Base-by-base conservation (phyloP, 2,113 vertebrate species). In the Gymnorhina tibicen region DNA sequence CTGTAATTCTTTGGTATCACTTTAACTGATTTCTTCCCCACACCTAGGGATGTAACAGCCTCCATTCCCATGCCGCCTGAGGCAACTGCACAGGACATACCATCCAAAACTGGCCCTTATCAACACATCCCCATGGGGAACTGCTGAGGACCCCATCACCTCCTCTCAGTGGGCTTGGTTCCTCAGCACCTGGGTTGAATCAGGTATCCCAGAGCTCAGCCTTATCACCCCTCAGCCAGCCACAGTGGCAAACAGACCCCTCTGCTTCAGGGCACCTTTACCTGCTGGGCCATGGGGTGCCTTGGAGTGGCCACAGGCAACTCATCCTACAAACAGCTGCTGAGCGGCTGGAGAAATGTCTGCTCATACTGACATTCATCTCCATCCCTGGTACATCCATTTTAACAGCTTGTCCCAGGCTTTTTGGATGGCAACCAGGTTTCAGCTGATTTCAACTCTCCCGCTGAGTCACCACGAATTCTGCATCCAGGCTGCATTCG, bases 391-490 rank as follows among this genome's bases (percentile, higher is more conserved):
- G 69, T 85, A 68, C 69, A 37, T 91, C 91, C 76, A 44, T 42
- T 92, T 64, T 91, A 87, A 93, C 81, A 94, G 81, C 67, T 73
- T 95, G 87, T 94, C 91, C 85, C 62, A 68, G 63, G 87, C 78
- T 89, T 94, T 75, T 92, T 96, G 94, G 94, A 95, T 62, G 81
- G 70, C 81, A 79, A 95, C 66, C 91, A 91, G 41, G 67, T 76
- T 78, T 82, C 64, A 82, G 81, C 64, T 79, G 73, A 87, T 63
- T 95, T 91, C 73, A 63, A 41, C 69, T 81, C 56, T 82, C 60
- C 39, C 4, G 13, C 91, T 91, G 80, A 95, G 81, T 95, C 94
- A 94, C 82, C 20, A 32, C 15, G 20, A 90, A 53, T 33, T 90
- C 62, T 84, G 85, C 73, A 70, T 77, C 68, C 32, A 67, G 53